Evolutionary conservation across 37 sponge, comb jelly and placozoan genomes (phyloP).

Genomic region (Eunapius fragilis): DNA sequence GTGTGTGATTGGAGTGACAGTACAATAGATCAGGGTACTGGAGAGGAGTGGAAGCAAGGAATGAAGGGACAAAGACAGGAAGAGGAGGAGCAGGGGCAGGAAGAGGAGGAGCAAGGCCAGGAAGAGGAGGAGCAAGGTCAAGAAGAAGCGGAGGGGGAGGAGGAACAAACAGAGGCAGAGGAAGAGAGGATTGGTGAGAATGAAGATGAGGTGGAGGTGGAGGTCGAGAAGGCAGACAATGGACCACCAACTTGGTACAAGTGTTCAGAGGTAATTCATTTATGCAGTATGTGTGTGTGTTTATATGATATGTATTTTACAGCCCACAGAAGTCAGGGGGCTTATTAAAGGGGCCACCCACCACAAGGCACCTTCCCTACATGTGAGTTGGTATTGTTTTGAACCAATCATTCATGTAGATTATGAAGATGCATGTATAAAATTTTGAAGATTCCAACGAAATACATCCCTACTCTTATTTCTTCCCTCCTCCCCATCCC

Average conservation of each 20-base stretch:
- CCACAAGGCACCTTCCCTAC: not conserved
- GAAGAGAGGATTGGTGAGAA: too few relatives aligned
- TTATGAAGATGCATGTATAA: too few relatives aligned
- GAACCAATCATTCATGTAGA: too few relatives aligned
- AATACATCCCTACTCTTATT: not conserved
- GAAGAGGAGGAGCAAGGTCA: not conserved
- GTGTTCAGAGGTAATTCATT: not conserved
- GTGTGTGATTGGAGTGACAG: not conserved
- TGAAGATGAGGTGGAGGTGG: not conserved
- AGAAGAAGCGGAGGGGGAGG: not conserved
- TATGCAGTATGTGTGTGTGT: conserved; percentile 15
- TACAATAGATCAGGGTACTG: not conserved
- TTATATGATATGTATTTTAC: not conserved
- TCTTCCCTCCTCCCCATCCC: not conserved
- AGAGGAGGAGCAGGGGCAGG: not conserved
- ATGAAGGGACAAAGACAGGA: not conserved
- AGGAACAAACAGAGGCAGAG: too few relatives aligned
- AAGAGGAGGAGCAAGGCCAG: not conserved
- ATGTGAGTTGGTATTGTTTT: not conserved
- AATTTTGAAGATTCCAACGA: too few relatives aligned
- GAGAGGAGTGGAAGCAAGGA: not conserved
- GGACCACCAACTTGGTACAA: not conserved
- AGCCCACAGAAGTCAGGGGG: not conserved
- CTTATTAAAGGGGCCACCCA: not conserved
- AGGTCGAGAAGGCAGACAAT: not conserved